These are phyloP conservation scores for Sitta carolinensis DNA, from an alignment of 2,797 vertebrate species.

Conservation along the genomic window DNA sequence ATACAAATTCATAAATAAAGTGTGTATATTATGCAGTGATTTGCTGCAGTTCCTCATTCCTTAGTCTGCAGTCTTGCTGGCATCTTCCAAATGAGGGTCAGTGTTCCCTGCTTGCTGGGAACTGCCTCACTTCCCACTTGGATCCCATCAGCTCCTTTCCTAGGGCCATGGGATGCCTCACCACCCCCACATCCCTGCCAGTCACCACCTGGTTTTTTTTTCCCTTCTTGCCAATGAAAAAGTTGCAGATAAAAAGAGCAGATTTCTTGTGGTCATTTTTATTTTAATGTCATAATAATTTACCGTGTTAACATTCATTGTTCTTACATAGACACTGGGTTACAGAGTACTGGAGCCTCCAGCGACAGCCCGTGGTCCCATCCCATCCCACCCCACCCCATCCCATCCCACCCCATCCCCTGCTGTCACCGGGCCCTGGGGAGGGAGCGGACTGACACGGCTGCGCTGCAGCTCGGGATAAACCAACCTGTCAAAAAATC, in stretches of 20 bases:
- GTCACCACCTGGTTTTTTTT: rapidly evolving
- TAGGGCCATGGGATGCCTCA: rapidly evolving
- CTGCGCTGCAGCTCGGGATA: slow-evolving; percentile 5
- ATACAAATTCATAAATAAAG: slow-evolving; percentile 77
- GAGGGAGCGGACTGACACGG: not conserved
- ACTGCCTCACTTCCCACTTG: not conserved
- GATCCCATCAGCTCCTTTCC: not conserved
- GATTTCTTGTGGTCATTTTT: not conserved
- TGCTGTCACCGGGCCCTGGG: not conserved
- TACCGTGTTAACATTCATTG: slow-evolving; percentile 70
- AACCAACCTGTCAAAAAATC: not conserved
- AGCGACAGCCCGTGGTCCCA: not conserved
- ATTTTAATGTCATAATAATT: slow-evolving; percentile 72
- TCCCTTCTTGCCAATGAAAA: not conserved
- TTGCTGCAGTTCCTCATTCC: not conserved
- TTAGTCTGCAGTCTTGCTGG: not conserved
- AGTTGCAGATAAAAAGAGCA: not conserved
- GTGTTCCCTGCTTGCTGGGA: not conserved
- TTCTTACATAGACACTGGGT: slow-evolving; percentile 70
- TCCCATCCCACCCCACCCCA: not conserved
- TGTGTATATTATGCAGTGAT: slow-evolving; percentile 81
- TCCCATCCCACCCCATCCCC: not conserved
- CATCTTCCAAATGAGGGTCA: not conserved
- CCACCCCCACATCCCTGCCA: not conserved
- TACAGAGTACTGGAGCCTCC: slow-evolving; percentile 65